Percentiles rank a stretch among this genome's conserved stretches.
Conservation (phyloP, 2,888 invertebrate species). For the Stenichneumon culpator region DNA sequence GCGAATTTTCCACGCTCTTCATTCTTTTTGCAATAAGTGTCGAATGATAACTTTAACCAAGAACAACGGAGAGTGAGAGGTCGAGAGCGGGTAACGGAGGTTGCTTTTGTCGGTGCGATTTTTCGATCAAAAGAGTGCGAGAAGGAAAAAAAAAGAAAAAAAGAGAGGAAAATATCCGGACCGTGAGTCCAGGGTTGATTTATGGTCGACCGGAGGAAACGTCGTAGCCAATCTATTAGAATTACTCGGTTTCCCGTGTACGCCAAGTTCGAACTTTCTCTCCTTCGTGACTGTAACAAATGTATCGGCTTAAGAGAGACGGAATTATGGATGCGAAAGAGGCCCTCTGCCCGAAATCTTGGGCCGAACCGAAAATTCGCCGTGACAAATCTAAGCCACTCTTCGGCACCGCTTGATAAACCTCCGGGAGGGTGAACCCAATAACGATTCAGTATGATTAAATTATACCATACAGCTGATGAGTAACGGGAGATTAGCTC, state of each 20-base stretch:
- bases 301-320: conserved; percentile 43
- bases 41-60: background rate
- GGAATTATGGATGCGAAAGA: conserved; percentile 10
- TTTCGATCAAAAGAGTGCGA: conserved; percentile 27
- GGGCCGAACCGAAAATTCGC: conserved; percentile 10
- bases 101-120: background rate
- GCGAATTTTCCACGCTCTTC: conserved; percentile 8
- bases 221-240: conserved; percentile 78
- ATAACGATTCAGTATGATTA: conserved; percentile 9
- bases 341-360: conserved; percentile 9
- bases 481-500: conserved; percentile 9
- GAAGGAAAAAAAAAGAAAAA: conserved; percentile 27
- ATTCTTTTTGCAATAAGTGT: background rate
- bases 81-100: background rate
- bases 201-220: conserved; percentile 69
- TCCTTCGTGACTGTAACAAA: conserved; percentile 55
- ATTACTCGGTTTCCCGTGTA: conserved; percentile 73
- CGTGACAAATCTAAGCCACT: conserved; percentile 9
- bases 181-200: conserved; percentile 61
- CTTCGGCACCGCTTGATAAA: background rate
- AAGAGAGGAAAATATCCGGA: conserved; percentile 28
- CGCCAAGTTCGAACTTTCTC: conserved; percentile 58
- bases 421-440: background rate
- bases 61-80: no score
- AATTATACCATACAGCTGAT: conserved; percentile 1